Percentiles rank a stretch among this genome's conserved stretches.
phyloP scores from a whole-genome alignment of 1,140 invertebrate genomes.

The Grapholita molesta region DNA sequence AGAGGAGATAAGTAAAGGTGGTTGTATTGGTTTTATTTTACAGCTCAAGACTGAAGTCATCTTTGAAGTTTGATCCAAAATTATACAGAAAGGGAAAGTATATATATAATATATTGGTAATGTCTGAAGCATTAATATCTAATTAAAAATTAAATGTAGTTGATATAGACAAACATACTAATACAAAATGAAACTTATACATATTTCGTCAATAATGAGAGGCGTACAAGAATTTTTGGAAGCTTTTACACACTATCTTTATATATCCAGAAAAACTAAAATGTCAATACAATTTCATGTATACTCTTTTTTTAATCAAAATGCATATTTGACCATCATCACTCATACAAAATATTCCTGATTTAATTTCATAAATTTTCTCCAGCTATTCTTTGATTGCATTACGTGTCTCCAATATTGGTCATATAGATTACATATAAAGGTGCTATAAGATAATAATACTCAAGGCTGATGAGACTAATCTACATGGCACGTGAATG shows the following conservation, averaged over 20 bases:
- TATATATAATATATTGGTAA: too few species aligned
- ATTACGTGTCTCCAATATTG: background rate
- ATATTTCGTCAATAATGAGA: too few species aligned
- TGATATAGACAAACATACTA: too few species aligned
- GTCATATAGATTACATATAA: background rate
- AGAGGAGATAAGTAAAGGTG: background rate
- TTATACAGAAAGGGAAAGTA: too few species aligned
- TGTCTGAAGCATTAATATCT: too few species aligned
- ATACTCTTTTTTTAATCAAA: too few species aligned
- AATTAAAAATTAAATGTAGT: too few species aligned
- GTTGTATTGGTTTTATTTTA: background rate
- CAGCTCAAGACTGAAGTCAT: background rate
- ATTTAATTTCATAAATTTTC: background rate
- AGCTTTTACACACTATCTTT: background rate
- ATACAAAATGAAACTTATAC: too few species aligned
- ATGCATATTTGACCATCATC: too few species aligned
- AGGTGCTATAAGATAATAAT: constrained; percentile 7
- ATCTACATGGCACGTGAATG: constrained; percentile 28
- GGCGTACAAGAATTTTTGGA: background rate
- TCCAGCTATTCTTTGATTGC: background rate
- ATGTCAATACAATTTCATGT: too few species aligned
- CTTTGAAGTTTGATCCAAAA: background rate
- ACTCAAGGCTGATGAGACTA: constrained; percentile 39
- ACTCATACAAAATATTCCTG: background rate
- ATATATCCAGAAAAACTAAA: background rate